Evolutionary conservation across 2,113 vertebrate genomes (phyloP).

Genomic region (Notothenia coriiceps): DNA sequence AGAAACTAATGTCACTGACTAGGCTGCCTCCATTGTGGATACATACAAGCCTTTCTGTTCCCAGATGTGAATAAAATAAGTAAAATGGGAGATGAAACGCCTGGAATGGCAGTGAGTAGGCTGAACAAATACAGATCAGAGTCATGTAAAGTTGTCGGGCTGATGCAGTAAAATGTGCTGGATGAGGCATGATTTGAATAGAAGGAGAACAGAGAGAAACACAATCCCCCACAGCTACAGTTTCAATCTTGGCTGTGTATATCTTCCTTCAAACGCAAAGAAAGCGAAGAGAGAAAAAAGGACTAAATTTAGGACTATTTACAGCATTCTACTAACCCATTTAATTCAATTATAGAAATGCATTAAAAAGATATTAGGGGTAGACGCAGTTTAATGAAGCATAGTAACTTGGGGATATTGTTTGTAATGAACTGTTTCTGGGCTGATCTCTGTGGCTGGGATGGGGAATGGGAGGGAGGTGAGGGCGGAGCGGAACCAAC

Average conservation of each 20-base stretch:
- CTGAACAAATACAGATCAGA: conserved; percentile 55
- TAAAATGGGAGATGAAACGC: conserved; percentile 33
- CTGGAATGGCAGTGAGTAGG: conserved; percentile 19
- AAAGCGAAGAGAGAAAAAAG: neutral
- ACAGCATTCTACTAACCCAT: conserved; percentile 84
- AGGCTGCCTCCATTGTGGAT: neutral
- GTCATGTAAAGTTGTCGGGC: conserved; percentile 19
- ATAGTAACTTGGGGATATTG: conserved; percentile 87
- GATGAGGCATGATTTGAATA: conserved; percentile 57
- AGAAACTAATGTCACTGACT: conserved; percentile 28
- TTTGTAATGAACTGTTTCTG: conserved; percentile 87
- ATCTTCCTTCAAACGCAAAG: conserved; percentile 61
- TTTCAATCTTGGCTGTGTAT: conserved; percentile 64
- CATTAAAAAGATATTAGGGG: conserved; percentile 90
- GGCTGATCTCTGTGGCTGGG: conserved; percentile 74
- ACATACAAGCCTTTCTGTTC: conserved; percentile 12
- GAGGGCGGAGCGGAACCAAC: conserved; percentile 20
- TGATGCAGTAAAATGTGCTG: conserved; percentile 54
- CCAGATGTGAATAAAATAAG: conserved; percentile 9
- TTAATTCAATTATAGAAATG: conserved; percentile 90
- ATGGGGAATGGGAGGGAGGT: conserved; percentile 56
- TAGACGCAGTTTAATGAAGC: conserved; percentile 87
- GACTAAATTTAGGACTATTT: conserved; percentile 78
- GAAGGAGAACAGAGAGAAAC: conserved; percentile 51
- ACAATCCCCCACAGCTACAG: conserved; percentile 53